These are phyloP conservation scores for Gymnocheta viridis DNA, from an alignment of 2,888 invertebrate genomes.

Conservation along the genomic window DNA sequence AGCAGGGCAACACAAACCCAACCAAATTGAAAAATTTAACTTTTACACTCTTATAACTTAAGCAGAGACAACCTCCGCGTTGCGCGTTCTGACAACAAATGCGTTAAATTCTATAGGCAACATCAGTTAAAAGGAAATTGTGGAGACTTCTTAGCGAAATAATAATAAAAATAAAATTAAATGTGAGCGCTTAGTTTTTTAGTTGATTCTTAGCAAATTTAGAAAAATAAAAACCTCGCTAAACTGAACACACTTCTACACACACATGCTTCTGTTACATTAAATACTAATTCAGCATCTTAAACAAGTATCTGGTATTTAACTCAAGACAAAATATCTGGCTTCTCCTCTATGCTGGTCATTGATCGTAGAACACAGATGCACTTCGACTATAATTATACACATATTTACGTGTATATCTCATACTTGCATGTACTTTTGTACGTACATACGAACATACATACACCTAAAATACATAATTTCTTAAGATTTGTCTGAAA, in stretches of 20 bases:
- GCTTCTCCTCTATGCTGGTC: slow-evolving; percentile 25
- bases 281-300: slow-evolving; percentile 35
- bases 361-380: slow-evolving; percentile 33
- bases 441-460: background rate
- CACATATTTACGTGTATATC: background rate
- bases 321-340: slow-evolving; percentile 29
- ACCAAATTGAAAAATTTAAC: slow-evolving; percentile 43
- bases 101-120: slow-evolving; percentile 75
- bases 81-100: slow-evolving; percentile 74
- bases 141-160: slow-evolving; percentile 53
- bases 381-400: slow-evolving; percentile 17
- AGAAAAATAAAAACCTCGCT: slow-evolving; percentile 13
- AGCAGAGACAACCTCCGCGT: slow-evolving; percentile 63
- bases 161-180: slow-evolving; percentile 1
- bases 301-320: background rate
- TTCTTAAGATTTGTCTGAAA: slow-evolving; percentile 29
- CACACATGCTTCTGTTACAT: background rate
- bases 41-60: slow-evolving; percentile 8
- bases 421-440: background rate
- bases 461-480: background rate
- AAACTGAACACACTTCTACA: background rate
- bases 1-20: slow-evolving; percentile 30
- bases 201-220: slow-evolving; percentile 31
- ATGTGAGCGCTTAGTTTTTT: slow-evolving; percentile 24
- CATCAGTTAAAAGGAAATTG: slow-evolving; percentile 75